These are phyloP conservation scores for Hyperoplus immaculatus DNA, from an alignment of 2,797 vertebrate genomes.

Conservation along the genomic window DNA sequence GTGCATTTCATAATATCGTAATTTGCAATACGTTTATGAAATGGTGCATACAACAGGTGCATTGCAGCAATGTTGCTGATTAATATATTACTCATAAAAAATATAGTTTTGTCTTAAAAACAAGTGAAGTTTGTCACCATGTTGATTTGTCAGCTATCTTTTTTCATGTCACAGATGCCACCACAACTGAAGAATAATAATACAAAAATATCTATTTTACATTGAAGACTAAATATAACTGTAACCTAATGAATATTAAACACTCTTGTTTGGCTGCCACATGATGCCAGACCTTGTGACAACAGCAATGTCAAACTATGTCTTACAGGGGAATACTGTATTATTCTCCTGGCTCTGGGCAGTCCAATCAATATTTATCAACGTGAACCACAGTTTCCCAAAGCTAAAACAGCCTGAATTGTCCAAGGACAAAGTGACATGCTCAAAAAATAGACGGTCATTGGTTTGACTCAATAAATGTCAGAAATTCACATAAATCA, in stretches of 20 bases:
- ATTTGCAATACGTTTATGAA: background rate
- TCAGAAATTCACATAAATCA: constrained; percentile 12
- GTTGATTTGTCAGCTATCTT: constrained; percentile 31
- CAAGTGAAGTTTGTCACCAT: background rate
- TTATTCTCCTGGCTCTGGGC: constrained; percentile 67
- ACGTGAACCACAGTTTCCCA: constrained; percentile 71
- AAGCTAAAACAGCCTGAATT: constrained; percentile 68
- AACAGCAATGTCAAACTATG: constrained; percentile 74
- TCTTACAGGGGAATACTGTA: constrained; percentile 69
- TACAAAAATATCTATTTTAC: constrained; percentile 5
- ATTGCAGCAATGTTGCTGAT: background rate
- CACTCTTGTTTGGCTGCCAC: constrained; percentile 54
- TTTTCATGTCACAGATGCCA: constrained; percentile 33
- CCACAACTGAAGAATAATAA: background rate
- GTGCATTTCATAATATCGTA: too few relatives aligned
- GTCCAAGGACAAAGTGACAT: constrained; percentile 62
- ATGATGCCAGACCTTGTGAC: constrained; percentile 71
- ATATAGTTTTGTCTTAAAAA: background rate
- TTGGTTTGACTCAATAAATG: constrained; percentile 22
- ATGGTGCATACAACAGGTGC: background rate
- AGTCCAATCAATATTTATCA: constrained; percentile 82
- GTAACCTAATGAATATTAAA: constrained; percentile 71
- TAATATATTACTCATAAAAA: background rate
- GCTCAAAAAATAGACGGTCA: constrained; percentile 41
- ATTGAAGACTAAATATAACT: constrained; percentile 55